phyloP scores from a whole-genome alignment of 2,797 vertebrate species.

The Eospalax fontanierii region DNA sequence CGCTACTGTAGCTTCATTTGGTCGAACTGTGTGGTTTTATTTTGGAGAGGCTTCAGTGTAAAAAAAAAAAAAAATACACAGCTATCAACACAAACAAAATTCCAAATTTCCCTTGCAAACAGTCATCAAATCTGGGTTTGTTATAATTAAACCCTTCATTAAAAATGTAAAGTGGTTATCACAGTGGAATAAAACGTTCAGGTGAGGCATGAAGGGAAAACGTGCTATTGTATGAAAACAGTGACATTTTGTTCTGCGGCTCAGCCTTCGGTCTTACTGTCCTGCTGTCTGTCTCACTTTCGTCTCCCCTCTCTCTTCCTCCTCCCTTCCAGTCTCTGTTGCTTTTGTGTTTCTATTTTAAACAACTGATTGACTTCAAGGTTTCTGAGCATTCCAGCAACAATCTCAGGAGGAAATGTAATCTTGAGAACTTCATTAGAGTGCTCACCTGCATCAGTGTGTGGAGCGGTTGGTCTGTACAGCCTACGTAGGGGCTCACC shows the following conservation, averaged over 20 bases:
- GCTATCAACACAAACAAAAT: neutral
- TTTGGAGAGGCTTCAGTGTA: neutral
- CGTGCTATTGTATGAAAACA: neutral
- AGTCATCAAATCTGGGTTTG: conserved; percentile 2
- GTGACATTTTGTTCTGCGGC: neutral
- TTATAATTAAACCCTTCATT: conserved; percentile 1
- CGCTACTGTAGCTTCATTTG: neutral
- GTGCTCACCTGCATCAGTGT: neutral
- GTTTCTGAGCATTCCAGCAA: neutral
- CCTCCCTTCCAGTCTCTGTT: neutral
- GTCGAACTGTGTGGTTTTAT: neutral
- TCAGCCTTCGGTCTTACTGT: too few relatives aligned
- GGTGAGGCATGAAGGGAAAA: conserved; percentile 10
- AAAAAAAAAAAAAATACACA: neutral
- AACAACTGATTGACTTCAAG: neutral
- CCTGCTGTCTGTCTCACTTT: neutral
- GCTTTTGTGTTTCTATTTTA: neutral
- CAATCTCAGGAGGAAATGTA: conserved; percentile 27
- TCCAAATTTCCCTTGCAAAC: neutral
- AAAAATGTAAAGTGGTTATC: neutral
- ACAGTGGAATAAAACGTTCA: neutral
- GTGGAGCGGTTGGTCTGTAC: neutral
- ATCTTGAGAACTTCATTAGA: neutral
- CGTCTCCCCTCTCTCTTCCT: too few relatives aligned
- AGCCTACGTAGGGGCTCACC: neutral